Conservation (phyloP, 2,797 vertebrate species). For the Gallirallus australis region DNA sequence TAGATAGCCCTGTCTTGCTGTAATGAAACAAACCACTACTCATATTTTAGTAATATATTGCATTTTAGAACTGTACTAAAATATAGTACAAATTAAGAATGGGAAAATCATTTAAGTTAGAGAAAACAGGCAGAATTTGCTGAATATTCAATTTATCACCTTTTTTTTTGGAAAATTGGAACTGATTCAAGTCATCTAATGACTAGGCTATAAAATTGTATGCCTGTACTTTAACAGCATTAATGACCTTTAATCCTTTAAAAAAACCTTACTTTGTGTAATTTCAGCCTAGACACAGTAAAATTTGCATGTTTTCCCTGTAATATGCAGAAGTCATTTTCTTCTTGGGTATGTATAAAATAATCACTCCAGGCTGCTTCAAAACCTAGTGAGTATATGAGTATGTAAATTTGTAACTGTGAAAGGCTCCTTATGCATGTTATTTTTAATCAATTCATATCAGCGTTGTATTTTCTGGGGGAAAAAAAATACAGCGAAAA, state of each 20-base stretch:
- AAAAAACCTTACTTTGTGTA: neutral
- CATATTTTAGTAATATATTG: neutral
- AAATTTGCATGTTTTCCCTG: neutral
- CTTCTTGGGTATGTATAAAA: neutral
- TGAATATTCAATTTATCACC: conserved; percentile 13
- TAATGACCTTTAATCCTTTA: neutral
- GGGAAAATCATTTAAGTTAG: neutral
- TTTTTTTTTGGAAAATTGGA: conserved; percentile 42
- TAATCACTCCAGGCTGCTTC: neutral
- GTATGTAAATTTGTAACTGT: neutral
- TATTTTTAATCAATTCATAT: neutral
- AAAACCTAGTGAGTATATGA: accelerated
- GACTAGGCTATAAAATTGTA: conserved; percentile 38
- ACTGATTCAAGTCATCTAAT: conserved; percentile 53
- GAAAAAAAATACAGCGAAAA: neutral
- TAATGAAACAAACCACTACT: neutral
- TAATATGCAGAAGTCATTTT: neutral
- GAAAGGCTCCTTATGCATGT: neutral
- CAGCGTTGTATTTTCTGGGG: neutral
- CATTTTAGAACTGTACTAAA: neutral
- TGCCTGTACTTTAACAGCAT: conserved; percentile 44
- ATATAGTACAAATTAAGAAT: conserved; percentile 1
- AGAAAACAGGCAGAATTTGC: conserved; percentile 16
- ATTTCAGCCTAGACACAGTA: neutral
- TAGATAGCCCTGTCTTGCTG: neutral